Percentiles rank a stretch among this genome's conserved stretches.
phyloP scores from a whole-genome alignment of 2,797 vertebrate genomes.

The Tauraco hartlaubi region DNA sequence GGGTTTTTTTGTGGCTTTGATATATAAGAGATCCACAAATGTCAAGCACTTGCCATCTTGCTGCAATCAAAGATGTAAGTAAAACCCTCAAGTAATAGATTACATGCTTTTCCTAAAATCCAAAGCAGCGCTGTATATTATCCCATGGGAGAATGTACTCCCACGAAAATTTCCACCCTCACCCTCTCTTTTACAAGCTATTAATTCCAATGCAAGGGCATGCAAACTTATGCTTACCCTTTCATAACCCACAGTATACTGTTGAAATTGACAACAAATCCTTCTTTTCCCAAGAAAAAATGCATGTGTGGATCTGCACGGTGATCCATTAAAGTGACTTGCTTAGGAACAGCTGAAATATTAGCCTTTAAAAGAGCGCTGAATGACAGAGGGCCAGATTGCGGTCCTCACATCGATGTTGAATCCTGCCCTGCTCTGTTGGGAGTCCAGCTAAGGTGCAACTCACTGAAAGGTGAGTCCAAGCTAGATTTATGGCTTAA shows the following conservation, averaged over 20 bases:
- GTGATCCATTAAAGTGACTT: background rate
- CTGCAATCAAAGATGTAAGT: background rate
- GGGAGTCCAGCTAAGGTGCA: background rate
- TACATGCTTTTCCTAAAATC: background rate
- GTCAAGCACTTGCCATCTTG: background rate
- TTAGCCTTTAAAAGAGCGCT: background rate
- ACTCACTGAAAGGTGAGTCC: background rate
- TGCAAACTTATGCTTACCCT: background rate
- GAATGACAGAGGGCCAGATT: background rate
- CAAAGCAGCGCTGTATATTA: background rate
- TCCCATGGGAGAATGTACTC: background rate
- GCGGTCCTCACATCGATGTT: background rate
- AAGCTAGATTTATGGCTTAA: background rate
- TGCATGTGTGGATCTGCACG: rapidly evolving
- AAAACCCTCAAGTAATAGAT: background rate
- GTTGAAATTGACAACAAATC: background rate
- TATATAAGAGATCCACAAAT: background rate
- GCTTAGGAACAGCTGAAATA: background rate
- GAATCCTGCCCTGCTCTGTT: background rate
- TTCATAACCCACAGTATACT: background rate
- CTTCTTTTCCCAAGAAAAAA: background rate
- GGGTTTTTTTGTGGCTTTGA: background rate
- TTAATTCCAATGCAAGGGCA: background rate
- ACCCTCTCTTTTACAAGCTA: background rate
- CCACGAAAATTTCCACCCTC: background rate